Evolutionary conservation across 1,140 invertebrate genomes (phyloP).

Genomic region (Cecropterus lyciades): DNA sequence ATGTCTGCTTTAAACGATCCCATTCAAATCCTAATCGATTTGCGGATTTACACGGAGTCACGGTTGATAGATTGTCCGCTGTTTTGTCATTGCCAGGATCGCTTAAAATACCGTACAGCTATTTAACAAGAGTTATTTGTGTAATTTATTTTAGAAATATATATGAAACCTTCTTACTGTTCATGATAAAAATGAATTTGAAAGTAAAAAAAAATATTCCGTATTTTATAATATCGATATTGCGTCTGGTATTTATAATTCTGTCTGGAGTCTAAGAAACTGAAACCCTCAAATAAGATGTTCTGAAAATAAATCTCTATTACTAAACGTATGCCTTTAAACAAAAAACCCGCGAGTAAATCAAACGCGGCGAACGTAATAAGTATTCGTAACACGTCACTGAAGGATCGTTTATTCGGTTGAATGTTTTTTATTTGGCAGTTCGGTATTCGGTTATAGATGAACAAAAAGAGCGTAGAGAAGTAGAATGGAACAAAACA

Average conservation of each 20-base stretch:
- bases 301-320: constrained; percentile 13
- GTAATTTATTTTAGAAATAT: not conserved
- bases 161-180: not conserved
- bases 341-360: constrained; percentile 24
- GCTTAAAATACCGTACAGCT: not conserved
- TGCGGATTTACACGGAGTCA: constrained; percentile 3
- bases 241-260: not conserved
- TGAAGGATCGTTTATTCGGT: constrained; percentile 45
- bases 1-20: constrained; percentile 37
- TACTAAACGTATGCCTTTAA: constrained; percentile 14
- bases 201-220: not conserved
- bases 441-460: constrained; percentile 57
- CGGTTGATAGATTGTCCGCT: constrained; percentile 4
- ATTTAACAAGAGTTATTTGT: not conserved
- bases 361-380: constrained; percentile 32
- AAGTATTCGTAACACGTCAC: constrained; percentile 39
- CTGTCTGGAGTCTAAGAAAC: not conserved
- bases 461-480: constrained; percentile 61
- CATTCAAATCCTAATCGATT: constrained; percentile 32
- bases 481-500: constrained; percentile 71
- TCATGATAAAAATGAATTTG: not conserved
- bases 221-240: not conserved
- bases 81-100: not conserved
- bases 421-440: constrained; percentile 47
- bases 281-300: constrained; percentile 5